Evolutionary conservation across 1,140 invertebrate genomes (phyloP).

Genomic region (Protaetia brevitarsis): DNA sequence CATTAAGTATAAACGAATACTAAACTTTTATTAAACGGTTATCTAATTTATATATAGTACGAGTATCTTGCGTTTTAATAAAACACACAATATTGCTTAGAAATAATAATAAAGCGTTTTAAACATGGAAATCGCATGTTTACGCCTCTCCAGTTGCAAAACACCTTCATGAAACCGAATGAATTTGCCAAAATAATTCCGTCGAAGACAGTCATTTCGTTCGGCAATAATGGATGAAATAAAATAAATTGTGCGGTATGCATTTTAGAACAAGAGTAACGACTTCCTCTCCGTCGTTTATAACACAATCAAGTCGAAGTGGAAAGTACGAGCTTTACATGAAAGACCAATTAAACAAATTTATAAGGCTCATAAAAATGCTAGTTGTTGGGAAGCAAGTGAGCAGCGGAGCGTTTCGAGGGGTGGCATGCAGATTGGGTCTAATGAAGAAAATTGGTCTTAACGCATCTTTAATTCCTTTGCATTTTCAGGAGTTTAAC

Average conservation of each 20-base stretch:
- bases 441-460: slow-evolving; percentile 47
- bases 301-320: slow-evolving; percentile 24
- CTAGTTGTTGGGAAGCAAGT: slow-evolving; percentile 36
- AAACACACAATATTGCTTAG: too few relatives aligned
- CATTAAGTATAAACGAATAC: too few relatives aligned
- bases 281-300: slow-evolving; percentile 18
- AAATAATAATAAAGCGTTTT: too few relatives aligned
- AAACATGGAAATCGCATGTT: too few relatives aligned
- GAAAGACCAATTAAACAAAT: slow-evolving; percentile 44
- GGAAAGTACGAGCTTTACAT: slow-evolving; percentile 25
- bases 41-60: too few relatives aligned
- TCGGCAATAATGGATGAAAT: slow-evolving; percentile 3
- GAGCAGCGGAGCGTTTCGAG: slow-evolving; percentile 34
- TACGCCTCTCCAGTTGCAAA: too few relatives aligned
- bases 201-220: neutral
- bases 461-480: slow-evolving; percentile 46
- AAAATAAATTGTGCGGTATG: slow-evolving; percentile 4
- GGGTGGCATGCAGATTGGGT: slow-evolving; percentile 43
- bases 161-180: too few relatives aligned
- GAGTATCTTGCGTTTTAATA: too few relatives aligned
- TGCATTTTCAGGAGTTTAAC: slow-evolving; percentile 25
- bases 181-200: too few relatives aligned
- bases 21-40: too few relatives aligned
- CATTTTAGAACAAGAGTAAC: slow-evolving; percentile 11
- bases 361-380: slow-evolving; percentile 45